These are phyloP conservation scores for Drosophila nikananu DNA, from an alignment of 1,140 invertebrate species.

Conservation along the genomic window DNA sequence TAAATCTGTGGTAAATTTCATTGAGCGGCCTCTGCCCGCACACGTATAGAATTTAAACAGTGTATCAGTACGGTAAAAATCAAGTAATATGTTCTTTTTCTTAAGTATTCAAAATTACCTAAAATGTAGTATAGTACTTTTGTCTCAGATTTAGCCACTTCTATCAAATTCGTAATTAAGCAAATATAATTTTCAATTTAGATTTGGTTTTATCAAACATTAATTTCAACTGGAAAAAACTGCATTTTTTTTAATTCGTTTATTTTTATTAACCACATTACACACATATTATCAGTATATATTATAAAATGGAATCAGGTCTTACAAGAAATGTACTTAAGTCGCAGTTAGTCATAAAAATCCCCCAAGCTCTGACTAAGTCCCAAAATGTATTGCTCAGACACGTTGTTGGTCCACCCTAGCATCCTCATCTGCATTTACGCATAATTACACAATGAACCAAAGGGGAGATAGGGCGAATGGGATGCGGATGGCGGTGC, in stretches of 20 bases:
- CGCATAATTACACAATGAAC: conserved; percentile 62
- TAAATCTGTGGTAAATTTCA: neutral
- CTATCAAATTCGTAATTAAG: no score
- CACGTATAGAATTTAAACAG: no score
- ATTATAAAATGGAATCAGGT: neutral
- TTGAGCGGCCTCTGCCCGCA: neutral
- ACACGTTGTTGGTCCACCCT: conserved; percentile 51
- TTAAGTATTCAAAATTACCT: no score
- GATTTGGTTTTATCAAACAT: neutral
- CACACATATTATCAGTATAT: neutral
- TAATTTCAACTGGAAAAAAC: neutral
- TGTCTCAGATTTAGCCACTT: no score
- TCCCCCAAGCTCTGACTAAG: conserved; percentile 6
- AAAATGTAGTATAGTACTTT: no score
- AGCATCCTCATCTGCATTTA: conserved; percentile 63
- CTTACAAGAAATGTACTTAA: neutral
- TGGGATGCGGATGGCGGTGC: conserved; percentile 37
- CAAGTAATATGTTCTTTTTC: no score
- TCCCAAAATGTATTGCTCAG: conserved; percentile 1
- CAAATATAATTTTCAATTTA: neutral
- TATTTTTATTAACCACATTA: neutral
- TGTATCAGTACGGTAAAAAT: no score
- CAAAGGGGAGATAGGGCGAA: conserved; percentile 1
- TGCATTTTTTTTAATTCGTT: no score
- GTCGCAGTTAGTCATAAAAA: conserved; percentile 4